Base-by-base conservation (phyloP, 2,888 invertebrate genomes). In the Maniola hyperantus region DNA sequence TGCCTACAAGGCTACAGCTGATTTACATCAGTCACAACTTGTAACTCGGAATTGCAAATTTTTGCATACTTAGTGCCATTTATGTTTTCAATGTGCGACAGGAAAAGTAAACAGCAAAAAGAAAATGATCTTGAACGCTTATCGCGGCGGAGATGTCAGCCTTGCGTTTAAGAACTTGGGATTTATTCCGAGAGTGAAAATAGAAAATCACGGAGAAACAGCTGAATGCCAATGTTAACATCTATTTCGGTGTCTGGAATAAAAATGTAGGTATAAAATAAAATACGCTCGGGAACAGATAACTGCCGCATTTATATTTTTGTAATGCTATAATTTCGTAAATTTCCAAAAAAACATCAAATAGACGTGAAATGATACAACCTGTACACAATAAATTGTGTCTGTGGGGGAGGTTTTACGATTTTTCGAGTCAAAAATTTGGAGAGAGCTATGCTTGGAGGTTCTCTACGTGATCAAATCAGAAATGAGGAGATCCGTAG, bases 151-250 rank as follows among this genome's bases (percentile, higher is more conserved):
- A 84, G 84, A 82, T 85, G 86, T 84, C 88, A 87, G 82, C 81
- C 83, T 84, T 82, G 83, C 77, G 77, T 81, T 79, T 76, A 72
- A 79, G 77, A 80, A 80, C 78, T 79, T 73, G 71, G 71, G 78
- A 80, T 88, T 87, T 83, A 85, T 87, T 84, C 83, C 81, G 83
- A 79, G 76, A 82, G 80, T 80, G 79, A 82, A 89, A 89, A 89
- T 89, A 88, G 85, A 89, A 87, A 85, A 85, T 80, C 77, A 78
- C 81, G 82, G 84, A 82, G 79, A 83, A 84, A 85, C 83, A 82
- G 83, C 79, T 86, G 88, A 89, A 91, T 89, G 87, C 88, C 88
- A 89, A 89, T 89, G 88, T 87, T 87, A 88, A 82, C 79, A 73
- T 83, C 80, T 86, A 88, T 89, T 87, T 85, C 75, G 74, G 84